Percentiles rank a stretch among this genome's conserved stretches.
Evolutionary conservation across 2,888 invertebrate genomes (phyloP).

Genomic region (Drosophila dives): DNA sequence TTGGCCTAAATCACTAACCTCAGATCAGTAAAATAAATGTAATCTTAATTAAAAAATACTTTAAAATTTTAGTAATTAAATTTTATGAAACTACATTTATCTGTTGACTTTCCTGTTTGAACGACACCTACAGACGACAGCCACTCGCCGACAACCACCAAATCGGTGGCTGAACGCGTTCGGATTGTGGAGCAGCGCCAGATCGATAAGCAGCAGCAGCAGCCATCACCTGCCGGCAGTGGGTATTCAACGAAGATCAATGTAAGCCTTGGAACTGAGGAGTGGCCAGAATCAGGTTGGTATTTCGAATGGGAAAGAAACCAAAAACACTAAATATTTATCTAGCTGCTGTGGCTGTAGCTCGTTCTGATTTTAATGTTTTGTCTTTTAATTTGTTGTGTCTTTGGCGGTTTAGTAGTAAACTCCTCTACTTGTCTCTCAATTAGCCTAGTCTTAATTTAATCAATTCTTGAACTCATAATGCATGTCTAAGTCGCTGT

Average conservation of each 20-base stretch:
- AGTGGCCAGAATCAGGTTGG: conserved; percentile 82
- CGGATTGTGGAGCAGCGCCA: conserved; percentile 85
- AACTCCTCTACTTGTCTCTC: conserved; percentile 75
- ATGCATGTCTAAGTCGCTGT: conserved; percentile 64
- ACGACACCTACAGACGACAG: conserved; percentile 24
- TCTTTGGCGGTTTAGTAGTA: conserved; percentile 64
- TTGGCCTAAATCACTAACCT: conserved; percentile 1
- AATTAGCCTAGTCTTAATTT: conserved; percentile 32
- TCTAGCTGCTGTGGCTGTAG: conserved; percentile 59
- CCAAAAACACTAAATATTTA: conserved; percentile 30
- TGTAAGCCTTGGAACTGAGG: conserved; percentile 83
- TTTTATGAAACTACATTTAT: conserved; percentile 24
- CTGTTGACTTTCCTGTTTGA: conserved; percentile 10
- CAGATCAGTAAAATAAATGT: not conserved
- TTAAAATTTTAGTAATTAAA: conserved; percentile 4
- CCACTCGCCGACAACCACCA: conserved; percentile 57
- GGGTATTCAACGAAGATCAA: conserved; percentile 88
- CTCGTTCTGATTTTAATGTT: conserved; percentile 45
- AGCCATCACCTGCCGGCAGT: conserved; percentile 73
- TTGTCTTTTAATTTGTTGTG: conserved; percentile 55
- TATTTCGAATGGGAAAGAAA: conserved; percentile 9
- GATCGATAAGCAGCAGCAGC: conserved; percentile 53
- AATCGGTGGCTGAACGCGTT: conserved; percentile 86
- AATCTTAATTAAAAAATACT: conserved; percentile 17
- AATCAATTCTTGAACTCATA: conserved; percentile 50